Evolutionary conservation across 2,113 vertebrate species (phyloP).

Genomic region (Uria lomvia): DNA sequence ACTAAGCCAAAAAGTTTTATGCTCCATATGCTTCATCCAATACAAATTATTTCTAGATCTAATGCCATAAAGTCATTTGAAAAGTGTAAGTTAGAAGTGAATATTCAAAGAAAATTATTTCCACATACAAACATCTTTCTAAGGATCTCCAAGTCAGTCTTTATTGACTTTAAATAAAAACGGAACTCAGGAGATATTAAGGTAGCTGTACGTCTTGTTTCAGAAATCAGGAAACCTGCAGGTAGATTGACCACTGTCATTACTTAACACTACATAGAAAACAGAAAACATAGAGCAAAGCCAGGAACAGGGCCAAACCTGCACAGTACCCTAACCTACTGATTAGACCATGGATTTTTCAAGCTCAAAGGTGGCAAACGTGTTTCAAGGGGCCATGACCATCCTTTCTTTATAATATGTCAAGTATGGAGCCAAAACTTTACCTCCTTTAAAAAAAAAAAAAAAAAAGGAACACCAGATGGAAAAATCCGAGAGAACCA

Average conservation of each 20-base stretch:
- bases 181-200: neutral
- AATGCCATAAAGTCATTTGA: neutral
- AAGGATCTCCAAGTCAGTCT: neutral
- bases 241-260: neutral
- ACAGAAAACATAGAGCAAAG: neutral
- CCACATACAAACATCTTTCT: neutral
- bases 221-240: neutral
- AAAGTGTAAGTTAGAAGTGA: neutral
- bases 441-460: neutral
- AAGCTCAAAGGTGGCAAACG: neutral
- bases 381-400: neutral
- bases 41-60: neutral
- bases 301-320: neutral
- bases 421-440: neutral
- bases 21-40: neutral
- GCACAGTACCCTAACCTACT: neutral
- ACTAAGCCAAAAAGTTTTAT: neutral
- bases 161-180: neutral
- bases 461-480: neutral
- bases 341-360: neutral
- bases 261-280: neutral
- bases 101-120: neutral
- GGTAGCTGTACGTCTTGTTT: neutral
- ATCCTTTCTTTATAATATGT: neutral
- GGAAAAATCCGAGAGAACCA: neutral